Evolutionary conservation across 2,888 invertebrate genomes (phyloP).

Genomic region (Heteromyza rotundicornis): DNA sequence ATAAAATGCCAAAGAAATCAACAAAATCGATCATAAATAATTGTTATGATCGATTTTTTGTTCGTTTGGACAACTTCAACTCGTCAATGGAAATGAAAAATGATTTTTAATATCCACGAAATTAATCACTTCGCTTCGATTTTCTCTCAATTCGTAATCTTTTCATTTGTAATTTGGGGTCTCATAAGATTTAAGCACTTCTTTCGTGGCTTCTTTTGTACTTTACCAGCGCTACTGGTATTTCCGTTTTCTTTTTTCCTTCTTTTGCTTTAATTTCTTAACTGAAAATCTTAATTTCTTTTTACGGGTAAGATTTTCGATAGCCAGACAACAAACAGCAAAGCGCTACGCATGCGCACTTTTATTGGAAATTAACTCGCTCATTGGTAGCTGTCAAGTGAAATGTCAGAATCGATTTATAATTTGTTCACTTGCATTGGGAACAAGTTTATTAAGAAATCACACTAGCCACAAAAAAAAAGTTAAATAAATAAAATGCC

Average conservation of each 20-base stretch:
- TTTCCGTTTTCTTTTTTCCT: constrained; percentile 3
- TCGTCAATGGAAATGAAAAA: constrained; percentile 46
- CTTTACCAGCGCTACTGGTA: constrained; percentile 17
- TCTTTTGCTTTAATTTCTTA: neutral
- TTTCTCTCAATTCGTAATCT: constrained; percentile 14
- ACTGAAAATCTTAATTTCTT: neutral
- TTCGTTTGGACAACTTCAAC: neutral
- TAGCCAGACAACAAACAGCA: neutral
- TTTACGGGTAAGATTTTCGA: too few species aligned
- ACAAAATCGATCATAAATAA: too few species aligned
- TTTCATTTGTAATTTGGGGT: neutral
- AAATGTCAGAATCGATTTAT: constrained; percentile 56
- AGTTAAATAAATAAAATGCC: constrained; percentile 42
- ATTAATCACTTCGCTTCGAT: constrained; percentile 54
- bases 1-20: constrained; percentile 1
- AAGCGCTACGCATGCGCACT: neutral
- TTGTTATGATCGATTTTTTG: neutral
- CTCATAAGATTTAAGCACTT: neutral
- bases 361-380: constrained; percentile 49
- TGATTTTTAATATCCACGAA: constrained; percentile 53
- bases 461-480: constrained; percentile 23
- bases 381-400: constrained; percentile 56
- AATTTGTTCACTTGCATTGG: constrained; percentile 38
- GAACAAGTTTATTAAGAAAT: constrained; percentile 51
- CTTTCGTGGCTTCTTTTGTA: neutral